phyloP scores from a whole-genome alignment of 2,797 vertebrate species.

The Xerus rutilus region DNA sequence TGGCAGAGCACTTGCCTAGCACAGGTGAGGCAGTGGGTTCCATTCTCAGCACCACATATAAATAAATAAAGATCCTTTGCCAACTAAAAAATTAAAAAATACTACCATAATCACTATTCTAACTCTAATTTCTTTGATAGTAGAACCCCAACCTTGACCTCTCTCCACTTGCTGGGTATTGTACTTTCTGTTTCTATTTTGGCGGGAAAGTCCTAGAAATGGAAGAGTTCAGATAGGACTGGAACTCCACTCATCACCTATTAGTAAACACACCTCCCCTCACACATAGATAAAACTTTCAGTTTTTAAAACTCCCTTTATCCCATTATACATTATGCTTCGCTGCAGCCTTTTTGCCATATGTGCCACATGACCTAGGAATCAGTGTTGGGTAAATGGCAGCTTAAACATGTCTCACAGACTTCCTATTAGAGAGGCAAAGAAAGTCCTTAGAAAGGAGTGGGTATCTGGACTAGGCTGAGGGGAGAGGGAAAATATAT shows the following conservation, averaged over 20 bases:
- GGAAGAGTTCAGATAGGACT: not conserved
- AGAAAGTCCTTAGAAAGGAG: not conserved
- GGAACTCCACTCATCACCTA: not conserved
- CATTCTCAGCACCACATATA: too few relatives aligned
- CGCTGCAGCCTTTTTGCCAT: not conserved
- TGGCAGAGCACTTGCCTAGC: too few relatives aligned
- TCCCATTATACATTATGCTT: not conserved
- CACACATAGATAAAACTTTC: not conserved
- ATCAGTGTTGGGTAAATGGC: not conserved
- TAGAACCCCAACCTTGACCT: not conserved
- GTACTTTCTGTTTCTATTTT: not conserved
- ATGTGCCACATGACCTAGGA: not conserved
- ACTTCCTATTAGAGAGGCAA: not conserved
- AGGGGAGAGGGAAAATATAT: accelerated
- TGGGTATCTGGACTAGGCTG: accelerated
- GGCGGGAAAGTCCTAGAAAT: not conserved
- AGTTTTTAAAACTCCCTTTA: not conserved
- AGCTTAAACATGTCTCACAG: not conserved
- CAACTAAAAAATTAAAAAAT: not conserved
- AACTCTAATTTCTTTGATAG: not conserved
- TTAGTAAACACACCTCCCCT: not conserved
- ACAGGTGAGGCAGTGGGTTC: too few relatives aligned
- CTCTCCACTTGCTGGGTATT: not conserved
- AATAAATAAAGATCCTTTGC: too few relatives aligned
- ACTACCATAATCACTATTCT: not conserved